Evolutionary conservation across 2,113 vertebrate genomes (phyloP).

Genomic region (Antigone vipio): DNA sequence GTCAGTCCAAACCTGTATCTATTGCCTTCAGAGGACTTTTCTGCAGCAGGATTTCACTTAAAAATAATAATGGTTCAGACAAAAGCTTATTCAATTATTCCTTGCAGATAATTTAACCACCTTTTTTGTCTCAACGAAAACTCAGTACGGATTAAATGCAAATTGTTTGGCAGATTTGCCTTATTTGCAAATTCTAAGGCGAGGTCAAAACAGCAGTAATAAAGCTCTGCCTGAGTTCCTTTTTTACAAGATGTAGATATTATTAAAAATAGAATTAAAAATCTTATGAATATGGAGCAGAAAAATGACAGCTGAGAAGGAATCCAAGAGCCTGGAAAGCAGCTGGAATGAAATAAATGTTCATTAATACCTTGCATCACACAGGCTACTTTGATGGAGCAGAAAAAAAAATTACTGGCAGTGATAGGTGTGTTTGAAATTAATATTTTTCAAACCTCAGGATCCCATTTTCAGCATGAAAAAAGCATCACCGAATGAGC

Average conservation of each 20-base stretch:
- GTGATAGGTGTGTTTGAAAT: neutral
- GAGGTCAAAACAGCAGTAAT: constrained; percentile 3
- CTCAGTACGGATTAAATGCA: neutral
- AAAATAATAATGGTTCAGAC: neutral
- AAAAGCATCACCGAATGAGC: neutral
- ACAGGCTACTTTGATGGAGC: neutral
- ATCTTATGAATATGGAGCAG: neutral
- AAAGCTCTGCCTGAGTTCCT: neutral
- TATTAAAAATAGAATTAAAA: constrained; percentile 9
- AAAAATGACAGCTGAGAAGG: neutral
- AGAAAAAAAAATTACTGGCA: neutral
- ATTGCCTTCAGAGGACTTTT: neutral
- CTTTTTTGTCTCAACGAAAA: neutral
- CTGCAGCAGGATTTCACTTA: neutral
- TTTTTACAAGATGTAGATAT: neutral
- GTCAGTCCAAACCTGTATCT: neutral
- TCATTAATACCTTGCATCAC: neutral
- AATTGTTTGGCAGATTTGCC: neutral
- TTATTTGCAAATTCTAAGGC: constrained; percentile 1
- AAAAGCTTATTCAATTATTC: neutral
- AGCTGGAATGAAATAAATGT: neutral
- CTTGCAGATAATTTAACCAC: neutral
- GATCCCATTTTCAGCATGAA: neutral
- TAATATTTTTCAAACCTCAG: neutral
- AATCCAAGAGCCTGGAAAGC: neutral